Percentiles rank a stretch among this genome's conserved stretches.
phyloP scores from a whole-genome alignment of 2,113 vertebrate species.

The Saimiri boliviensis region DNA sequence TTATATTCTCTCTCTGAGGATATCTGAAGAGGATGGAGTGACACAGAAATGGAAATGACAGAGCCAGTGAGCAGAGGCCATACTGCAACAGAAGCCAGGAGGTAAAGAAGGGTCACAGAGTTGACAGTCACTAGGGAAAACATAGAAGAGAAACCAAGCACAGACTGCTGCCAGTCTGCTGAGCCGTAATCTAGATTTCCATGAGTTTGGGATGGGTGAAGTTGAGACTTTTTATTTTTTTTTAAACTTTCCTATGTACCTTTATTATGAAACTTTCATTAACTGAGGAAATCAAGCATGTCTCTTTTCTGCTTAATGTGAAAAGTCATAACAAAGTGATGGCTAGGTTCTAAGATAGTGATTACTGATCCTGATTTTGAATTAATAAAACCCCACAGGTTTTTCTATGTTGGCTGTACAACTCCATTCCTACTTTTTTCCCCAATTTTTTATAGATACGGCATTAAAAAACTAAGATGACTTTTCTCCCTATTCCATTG shows the following conservation, averaged over 20 bases:
- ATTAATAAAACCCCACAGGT: neutral
- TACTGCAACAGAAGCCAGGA: neutral
- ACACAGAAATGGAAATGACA: neutral
- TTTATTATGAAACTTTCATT: neutral
- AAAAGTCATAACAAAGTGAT: neutral
- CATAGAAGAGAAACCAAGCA: neutral
- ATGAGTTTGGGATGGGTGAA: neutral
- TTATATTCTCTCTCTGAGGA: neutral
- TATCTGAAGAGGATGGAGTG: neutral
- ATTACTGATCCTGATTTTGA: neutral
- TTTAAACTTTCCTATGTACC: neutral
- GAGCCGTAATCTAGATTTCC: too few species aligned
- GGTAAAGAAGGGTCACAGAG: neutral
- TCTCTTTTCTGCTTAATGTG: neutral
- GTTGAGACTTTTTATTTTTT: neutral
- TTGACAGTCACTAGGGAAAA: neutral
- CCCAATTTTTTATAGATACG: neutral
- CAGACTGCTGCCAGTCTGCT: neutral
- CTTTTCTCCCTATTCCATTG: neutral
- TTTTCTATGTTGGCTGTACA: neutral
- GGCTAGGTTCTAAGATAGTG: neutral
- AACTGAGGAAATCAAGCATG: neutral
- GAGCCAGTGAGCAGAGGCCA: neutral
- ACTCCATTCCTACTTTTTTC: neutral
- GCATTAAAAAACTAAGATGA: neutral